Conservation (phyloP, 2,888 invertebrate genomes). For the Cantharis flavilabris region DNA sequence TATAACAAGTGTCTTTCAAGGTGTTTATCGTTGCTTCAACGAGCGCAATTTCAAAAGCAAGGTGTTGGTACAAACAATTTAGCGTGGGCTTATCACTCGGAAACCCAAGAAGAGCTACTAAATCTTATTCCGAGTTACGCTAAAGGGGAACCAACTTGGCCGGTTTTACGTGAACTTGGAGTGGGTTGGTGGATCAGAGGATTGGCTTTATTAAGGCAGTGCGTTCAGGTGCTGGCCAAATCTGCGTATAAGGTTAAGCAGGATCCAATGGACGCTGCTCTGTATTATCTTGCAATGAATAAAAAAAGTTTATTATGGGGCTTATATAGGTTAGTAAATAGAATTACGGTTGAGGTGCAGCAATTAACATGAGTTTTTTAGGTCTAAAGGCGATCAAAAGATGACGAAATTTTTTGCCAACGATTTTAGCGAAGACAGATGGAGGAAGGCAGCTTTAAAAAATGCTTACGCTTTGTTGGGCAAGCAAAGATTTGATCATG, state of each 20-base stretch:
- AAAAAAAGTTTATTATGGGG: conserved; percentile 98
- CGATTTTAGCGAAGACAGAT: conserved; percentile 90
- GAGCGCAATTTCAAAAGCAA: conserved; percentile 82
- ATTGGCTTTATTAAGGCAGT: conserved; percentile 76
- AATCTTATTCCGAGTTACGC: conserved; percentile 86
- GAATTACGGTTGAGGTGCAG: not conserved
- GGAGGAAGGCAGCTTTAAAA: conserved; percentile 97
- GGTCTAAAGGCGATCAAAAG: conserved; percentile 82
- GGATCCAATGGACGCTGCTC: conserved; percentile 96
- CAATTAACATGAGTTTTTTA: conserved; percentile 39
- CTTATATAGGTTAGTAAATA: conserved; percentile 63
- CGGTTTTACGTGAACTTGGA: conserved; percentile 83
- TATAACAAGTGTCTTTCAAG: conserved; percentile 52
- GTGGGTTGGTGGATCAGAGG: conserved; percentile 97
- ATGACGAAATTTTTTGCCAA: conserved; percentile 96
- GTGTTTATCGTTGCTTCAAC: conserved; percentile 88
- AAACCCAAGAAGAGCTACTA: conserved; percentile 93
- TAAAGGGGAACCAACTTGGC: conserved; percentile 87
- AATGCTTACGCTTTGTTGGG: conserved; percentile 95
- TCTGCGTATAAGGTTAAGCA: conserved; percentile 89
- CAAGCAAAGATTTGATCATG: conserved; percentile 95
- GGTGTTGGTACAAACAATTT: conserved; percentile 89
- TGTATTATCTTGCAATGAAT: conserved; percentile 97
- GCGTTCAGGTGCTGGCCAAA: conserved; percentile 93
- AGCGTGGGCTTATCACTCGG: conserved; percentile 99